Evolutionary conservation across 2,113 vertebrate species (phyloP).

Genomic region (Myotis lucifugus): DNA sequence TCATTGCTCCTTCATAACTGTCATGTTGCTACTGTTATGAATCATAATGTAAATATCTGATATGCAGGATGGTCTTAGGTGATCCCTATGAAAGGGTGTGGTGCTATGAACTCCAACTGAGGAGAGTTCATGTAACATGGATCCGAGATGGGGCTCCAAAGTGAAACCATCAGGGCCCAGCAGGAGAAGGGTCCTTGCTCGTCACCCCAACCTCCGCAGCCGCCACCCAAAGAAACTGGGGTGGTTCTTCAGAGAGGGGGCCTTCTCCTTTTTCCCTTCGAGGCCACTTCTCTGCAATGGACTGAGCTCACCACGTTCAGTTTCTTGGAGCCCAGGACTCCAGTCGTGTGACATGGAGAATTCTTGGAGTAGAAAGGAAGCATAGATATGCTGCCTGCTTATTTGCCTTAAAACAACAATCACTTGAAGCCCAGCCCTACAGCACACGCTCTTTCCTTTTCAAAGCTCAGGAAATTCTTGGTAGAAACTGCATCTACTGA

Average conservation of each 20-base stretch:
- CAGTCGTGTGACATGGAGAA: neutral
- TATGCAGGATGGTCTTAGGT: too few species aligned
- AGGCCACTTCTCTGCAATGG: neutral
- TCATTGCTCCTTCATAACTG: too few species aligned
- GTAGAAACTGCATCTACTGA: neutral
- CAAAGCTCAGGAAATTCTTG: neutral
- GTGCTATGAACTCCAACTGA: constrained; percentile 54
- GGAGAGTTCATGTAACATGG: constrained; percentile 67
- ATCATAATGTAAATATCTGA: too few species aligned
- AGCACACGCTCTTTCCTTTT: neutral
- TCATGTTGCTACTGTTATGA: too few species aligned
- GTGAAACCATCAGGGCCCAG: constrained; percentile 37
- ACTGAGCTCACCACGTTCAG: neutral
- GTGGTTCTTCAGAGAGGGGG: neutral
- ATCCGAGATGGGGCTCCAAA: constrained; percentile 54
- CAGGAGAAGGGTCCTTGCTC: neutral
- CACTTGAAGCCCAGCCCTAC: neutral
- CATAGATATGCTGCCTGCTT: neutral
- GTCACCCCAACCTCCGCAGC: neutral
- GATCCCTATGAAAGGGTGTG: neutral
- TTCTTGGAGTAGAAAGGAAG: neutral
- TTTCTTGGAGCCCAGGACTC: neutral
- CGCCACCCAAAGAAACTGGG: neutral
- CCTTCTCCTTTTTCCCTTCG: neutral
- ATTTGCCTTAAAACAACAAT: constrained; percentile 17